Percentiles rank a stretch among this genome's conserved stretches.
These are phyloP conservation scores for Sinopyrophorus schimmeli DNA, from an alignment of 2,888 invertebrate genomes.

Conservation along the genomic window DNA sequence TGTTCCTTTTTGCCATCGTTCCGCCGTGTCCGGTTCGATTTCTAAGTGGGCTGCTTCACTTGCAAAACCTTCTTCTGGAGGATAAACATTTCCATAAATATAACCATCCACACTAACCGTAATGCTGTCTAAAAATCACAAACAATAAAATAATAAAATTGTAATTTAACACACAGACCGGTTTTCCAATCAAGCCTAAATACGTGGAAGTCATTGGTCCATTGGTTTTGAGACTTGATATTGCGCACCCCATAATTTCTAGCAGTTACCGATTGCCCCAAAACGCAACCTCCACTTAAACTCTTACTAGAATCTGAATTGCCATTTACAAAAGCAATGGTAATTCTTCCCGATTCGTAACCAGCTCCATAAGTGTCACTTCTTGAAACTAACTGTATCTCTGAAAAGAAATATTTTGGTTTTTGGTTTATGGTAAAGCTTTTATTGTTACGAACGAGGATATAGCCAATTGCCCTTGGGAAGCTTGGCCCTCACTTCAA, in stretches of 20 bases:
- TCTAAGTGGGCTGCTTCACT: constrained; percentile 37
- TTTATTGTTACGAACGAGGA: constrained; percentile 67
- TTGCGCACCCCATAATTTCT: constrained; percentile 44
- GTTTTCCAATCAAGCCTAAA: constrained; percentile 63
- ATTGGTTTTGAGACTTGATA: constrained; percentile 37
- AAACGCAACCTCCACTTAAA: constrained; percentile 42
- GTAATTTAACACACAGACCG: constrained; percentile 42
- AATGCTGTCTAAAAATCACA: constrained; percentile 55
- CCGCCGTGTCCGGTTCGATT: constrained; percentile 51
- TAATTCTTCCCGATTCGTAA: constrained; percentile 70
- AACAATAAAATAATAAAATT: neutral
- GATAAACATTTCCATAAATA: constrained; percentile 55
- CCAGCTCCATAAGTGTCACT: constrained; percentile 64
- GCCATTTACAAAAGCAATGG: constrained; percentile 71
- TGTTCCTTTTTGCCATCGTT: constrained; percentile 63
- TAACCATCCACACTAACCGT: constrained; percentile 59
- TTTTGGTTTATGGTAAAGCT: neutral
- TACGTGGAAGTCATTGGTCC: constrained; percentile 61
- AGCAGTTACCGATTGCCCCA: constrained; percentile 43
- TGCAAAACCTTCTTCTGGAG: constrained; percentile 50
- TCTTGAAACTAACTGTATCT: constrained; percentile 67
- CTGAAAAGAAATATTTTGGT: constrained; percentile 50
- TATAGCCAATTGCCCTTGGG: constrained; percentile 79
- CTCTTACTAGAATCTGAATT: constrained; percentile 52
- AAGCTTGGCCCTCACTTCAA: constrained; percentile 71